A percentile compares a stretch with the other conserved stretches of the same genome.
phyloP scores from a whole-genome alignment of 2,113 vertebrate species.

The Mesoclemmys tuberculata region DNA sequence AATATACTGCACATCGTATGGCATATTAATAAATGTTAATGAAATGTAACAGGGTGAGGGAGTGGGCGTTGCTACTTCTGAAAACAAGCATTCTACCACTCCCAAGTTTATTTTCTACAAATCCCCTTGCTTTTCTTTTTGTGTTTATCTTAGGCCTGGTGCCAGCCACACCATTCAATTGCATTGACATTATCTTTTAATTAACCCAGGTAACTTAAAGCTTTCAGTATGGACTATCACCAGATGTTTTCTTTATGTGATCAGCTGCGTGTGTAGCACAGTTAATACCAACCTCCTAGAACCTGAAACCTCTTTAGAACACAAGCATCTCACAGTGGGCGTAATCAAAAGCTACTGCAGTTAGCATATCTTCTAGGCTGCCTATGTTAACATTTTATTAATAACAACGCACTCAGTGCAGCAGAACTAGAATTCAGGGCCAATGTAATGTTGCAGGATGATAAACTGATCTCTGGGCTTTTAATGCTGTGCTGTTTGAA shows the following conservation, averaged over 20 bases:
- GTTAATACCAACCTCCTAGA: constrained; percentile 62
- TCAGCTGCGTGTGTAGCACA: constrained; percentile 35
- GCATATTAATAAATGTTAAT: background rate
- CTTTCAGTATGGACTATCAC: constrained; percentile 66
- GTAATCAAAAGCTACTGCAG: constrained; percentile 10
- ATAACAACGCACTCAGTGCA: background rate
- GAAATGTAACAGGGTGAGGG: constrained; percentile 10
- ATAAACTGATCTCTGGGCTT: background rate
- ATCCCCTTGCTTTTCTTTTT: constrained; percentile 62
- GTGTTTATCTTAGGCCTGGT: constrained; percentile 58
- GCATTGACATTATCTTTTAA: constrained; percentile 78
- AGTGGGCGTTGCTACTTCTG: constrained; percentile 22
- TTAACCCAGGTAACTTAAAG: constrained; percentile 76
- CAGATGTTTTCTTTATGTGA: constrained; percentile 39
- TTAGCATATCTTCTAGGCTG: constrained; percentile 10
- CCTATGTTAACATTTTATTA: fast-evolving
- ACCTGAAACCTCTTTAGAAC: constrained; percentile 27
- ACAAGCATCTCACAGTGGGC: constrained; percentile 15
- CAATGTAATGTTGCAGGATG: no score
- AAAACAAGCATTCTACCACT: constrained; percentile 45
- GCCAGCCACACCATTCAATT: constrained; percentile 61
- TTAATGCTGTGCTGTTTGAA: fast-evolving
- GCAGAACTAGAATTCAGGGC: background rate
- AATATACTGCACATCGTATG: background rate
- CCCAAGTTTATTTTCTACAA: constrained; percentile 68